Base-by-base conservation (phyloP, 2,113 vertebrate species). In the Siniperca chuatsi region DNA sequence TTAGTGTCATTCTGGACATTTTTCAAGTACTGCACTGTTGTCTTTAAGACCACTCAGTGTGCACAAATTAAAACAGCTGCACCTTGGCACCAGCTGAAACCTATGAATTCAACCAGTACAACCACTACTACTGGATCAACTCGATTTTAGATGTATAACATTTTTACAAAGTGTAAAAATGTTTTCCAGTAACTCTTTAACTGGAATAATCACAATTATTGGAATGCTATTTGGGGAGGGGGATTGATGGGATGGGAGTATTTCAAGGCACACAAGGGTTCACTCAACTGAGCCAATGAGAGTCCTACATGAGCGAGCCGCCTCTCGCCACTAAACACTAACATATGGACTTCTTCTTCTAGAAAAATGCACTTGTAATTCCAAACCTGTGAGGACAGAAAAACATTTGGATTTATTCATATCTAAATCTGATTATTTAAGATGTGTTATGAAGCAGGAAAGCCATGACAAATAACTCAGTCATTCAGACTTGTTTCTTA, bases 251-350 rank as follows among this genome's bases (percentile, higher is more conserved):
- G 15, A 55, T 35, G 72, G 82, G 54, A 44, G 48, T 21, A 52
- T 79, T 90, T 78, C 29, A 57, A 78, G 60, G 35, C 62, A 70
- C 20, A 46, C 12, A 11, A 65, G 33, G 75, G 62, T 83, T 84
- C 67, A 55, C 35, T 78, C 37, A 15, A 21, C 57, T 44, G 42
- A 91, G 74, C 95, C 95, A 95, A 95, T 95, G 65, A 89, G 93
- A 94, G 83, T 52, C 67, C 52, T 48, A 85, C 75, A 79, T 78
- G 55, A 62, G 81, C 83, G 93, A 92, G 75, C 94, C 94, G 92
- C 95, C 95, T 95, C 94, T 94, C 78, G 2, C 55, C 42, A 52
- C 93, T 94, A 94, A 95, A 86, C 75, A 64, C 62, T 87, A 93
- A 91, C 94, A 95, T 72, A 83, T 95, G 95, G 82, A 25, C 33